phyloP scores from a whole-genome alignment of 2,113 vertebrate species.

The Penelope pileata region DNA sequence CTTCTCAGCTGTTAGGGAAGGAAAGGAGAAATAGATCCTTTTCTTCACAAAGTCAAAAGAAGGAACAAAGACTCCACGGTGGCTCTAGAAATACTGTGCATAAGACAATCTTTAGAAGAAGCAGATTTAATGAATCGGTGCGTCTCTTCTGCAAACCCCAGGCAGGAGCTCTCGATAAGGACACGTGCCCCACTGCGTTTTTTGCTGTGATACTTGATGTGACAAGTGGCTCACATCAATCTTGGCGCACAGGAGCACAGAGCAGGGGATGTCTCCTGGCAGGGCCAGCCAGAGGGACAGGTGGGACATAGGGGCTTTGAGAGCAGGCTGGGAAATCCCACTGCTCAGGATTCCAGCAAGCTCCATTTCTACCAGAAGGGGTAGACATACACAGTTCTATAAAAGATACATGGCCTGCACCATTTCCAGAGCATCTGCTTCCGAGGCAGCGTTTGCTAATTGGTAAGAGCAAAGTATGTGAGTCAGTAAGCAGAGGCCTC shows the following conservation, averaged over 20 bases:
- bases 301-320: too few species aligned
- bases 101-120: not conserved
- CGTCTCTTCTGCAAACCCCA: not conserved
- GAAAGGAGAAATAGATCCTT: not conserved
- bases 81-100: not conserved
- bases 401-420: not conserved
- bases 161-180: not conserved
- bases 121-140: not conserved
- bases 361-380: not conserved
- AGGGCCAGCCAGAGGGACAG: not conserved
- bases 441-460: not conserved
- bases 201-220: not conserved
- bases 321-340: not conserved
- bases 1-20: not conserved
- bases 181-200: not conserved
- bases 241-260: not conserved
- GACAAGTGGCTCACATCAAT: not conserved
- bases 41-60: not conserved
- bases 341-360: not conserved
- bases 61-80: not conserved
- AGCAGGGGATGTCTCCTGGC: not conserved
- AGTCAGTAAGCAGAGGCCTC: too few species aligned
- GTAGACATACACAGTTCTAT: not conserved
- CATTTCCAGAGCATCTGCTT: not conserved
- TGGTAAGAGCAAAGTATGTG: not conserved